These are phyloP conservation scores for Gari tellinella DNA, from an alignment of 2,888 invertebrate species.

Conservation along the genomic window DNA sequence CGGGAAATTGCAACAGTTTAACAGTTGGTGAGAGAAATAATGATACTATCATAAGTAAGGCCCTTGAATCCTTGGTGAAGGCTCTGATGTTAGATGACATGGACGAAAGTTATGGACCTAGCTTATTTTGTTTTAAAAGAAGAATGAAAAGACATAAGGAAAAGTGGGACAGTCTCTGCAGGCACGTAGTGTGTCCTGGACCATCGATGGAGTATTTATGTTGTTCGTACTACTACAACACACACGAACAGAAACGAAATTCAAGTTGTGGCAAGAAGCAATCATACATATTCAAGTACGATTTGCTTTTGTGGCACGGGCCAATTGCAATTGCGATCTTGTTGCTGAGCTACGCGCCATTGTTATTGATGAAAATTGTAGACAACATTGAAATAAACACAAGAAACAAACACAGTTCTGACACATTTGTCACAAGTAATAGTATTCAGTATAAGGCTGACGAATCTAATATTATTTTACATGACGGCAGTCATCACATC, in stretches of 20 bases:
- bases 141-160: slow-evolving; percentile 35
- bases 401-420: not conserved
- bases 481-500: slow-evolving; percentile 8
- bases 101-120: slow-evolving; percentile 47
- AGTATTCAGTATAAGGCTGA: not conserved
- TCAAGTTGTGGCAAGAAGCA: slow-evolving; percentile 22
- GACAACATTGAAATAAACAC: not conserved
- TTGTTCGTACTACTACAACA: slow-evolving; percentile 32
- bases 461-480: not conserved
- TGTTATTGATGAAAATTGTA: slow-evolving; percentile 20
- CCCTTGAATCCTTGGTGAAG: slow-evolving; percentile 16
- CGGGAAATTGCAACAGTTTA: slow-evolving; percentile 49
- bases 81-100: slow-evolving; percentile 20
- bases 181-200: slow-evolving; percentile 52
- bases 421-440: no score
- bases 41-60: slow-evolving; percentile 32
- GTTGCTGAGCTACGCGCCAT: slow-evolving; percentile 38
- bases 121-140: slow-evolving; percentile 55
- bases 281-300: slow-evolving; percentile 16
- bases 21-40: slow-evolving; percentile 35
- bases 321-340: slow-evolving; percentile 41
- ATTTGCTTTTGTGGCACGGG: slow-evolving; percentile 38
- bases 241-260: not conserved
- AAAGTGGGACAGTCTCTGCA: slow-evolving; percentile 38
- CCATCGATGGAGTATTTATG: slow-evolving; percentile 47